Conservation (phyloP, 1,140 invertebrate species). For the Triops longicaudatus region DNA sequence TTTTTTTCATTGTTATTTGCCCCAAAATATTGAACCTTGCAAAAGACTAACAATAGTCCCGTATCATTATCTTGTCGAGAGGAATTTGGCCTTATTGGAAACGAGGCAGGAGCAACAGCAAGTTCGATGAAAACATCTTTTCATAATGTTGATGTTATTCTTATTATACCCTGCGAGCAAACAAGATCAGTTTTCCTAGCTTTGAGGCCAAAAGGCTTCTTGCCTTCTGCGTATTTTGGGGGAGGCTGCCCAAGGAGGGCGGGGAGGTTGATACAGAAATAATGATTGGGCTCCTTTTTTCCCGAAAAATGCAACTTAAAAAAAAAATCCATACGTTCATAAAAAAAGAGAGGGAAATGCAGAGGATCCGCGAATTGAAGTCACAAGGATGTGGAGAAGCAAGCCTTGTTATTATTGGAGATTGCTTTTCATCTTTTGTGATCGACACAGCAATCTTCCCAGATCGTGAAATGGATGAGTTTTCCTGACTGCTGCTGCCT, state of each 20-base stretch:
- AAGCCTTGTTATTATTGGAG: constrained; percentile 1
- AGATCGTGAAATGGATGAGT: constrained; percentile 11
- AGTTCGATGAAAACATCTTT: constrained; percentile 3
- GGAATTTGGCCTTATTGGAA: constrained; percentile 1
- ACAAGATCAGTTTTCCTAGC: not conserved
- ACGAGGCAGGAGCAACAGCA: not conserved
- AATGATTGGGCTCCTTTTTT: not conserved
- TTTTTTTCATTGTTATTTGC: not conserved
- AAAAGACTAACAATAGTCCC: constrained; percentile 2
- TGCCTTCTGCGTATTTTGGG: not conserved
- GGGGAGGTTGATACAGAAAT: too few relatives aligned
- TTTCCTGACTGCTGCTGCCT: not conserved
- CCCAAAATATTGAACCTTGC: not conserved
- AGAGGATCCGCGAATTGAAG: not conserved
- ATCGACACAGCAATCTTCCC: constrained; percentile 11
- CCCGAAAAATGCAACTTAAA: too few relatives aligned
- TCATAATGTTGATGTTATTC: constrained; percentile 15
- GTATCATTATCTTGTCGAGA: not conserved
- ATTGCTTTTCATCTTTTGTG: constrained; percentile 9
- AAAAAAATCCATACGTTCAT: too few relatives aligned
- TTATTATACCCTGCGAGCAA: not conserved
- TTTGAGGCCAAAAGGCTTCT: not conserved
- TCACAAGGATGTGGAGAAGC: not conserved
- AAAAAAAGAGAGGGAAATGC: not conserved
- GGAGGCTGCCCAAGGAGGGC: not conserved